Evolutionary conservation across 2,113 vertebrate species (phyloP).

Genomic region (Melanostigma gelatinosum): DNA sequence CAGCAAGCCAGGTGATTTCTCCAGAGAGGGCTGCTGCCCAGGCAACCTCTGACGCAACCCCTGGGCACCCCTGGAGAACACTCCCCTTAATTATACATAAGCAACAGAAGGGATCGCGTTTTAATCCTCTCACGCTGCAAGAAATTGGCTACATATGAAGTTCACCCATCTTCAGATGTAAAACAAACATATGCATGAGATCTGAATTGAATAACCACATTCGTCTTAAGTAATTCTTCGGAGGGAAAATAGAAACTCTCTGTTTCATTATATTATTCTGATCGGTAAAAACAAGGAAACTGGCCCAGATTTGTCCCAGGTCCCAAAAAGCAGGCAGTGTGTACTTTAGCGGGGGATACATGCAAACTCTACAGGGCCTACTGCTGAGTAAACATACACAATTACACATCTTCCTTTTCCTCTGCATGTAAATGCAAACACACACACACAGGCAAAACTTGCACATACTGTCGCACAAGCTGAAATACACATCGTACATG

Average conservation of each 20-base stretch:
- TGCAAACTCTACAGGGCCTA: constrained; percentile 37
- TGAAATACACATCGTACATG: constrained; percentile 18
- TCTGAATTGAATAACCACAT: constrained; percentile 42
- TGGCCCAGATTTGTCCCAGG: constrained; percentile 41
- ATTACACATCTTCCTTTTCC: constrained; percentile 19
- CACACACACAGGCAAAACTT: constrained; percentile 20
- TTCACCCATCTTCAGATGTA: constrained; percentile 48
- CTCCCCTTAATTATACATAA: constrained; percentile 77
- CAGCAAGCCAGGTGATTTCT: constrained; percentile 75
- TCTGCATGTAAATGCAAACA: constrained; percentile 21
- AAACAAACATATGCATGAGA: constrained; percentile 58
- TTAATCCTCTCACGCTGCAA: constrained; percentile 68
- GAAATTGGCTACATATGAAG: constrained; percentile 63
- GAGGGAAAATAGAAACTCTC: not conserved
- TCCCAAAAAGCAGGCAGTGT: constrained; percentile 26
- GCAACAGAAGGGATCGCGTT: constrained; percentile 75
- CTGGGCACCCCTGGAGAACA: constrained; percentile 66
- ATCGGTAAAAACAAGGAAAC: constrained; percentile 50
- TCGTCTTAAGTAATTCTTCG: constrained; percentile 33
- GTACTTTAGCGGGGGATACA: constrained; percentile 29
- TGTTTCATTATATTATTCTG: constrained; percentile 2
- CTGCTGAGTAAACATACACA: constrained; percentile 27
- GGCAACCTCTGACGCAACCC: constrained; percentile 77
- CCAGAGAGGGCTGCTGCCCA: constrained; percentile 70
- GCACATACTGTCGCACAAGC: constrained; percentile 11